phyloP scores from a whole-genome alignment of 1,140 invertebrate species.

The Muscidifurax raptorellus region DNA sequence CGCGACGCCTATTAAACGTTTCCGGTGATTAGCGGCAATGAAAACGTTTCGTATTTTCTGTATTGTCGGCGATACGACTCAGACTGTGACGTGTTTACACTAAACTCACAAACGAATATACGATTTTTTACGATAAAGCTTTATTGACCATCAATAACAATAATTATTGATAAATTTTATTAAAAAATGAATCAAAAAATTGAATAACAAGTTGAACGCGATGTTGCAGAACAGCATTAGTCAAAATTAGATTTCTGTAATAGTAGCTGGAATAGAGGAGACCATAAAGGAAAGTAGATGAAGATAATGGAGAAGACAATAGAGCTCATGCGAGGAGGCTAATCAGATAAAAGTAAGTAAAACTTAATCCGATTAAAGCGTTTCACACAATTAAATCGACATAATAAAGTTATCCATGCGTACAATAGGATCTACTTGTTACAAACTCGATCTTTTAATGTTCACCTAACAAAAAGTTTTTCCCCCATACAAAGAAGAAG shows the following conservation, averaged over 20 bases:
- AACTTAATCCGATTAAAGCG: slow-evolving; percentile 49
- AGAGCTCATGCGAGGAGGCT: slow-evolving; percentile 21
- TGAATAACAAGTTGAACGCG: neutral
- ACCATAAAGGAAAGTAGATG: slow-evolving; percentile 33
- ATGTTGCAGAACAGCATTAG: slow-evolving; percentile 15
- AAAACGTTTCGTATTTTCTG: neutral
- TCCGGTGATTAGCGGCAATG: slow-evolving; percentile 25
- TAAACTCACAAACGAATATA: neutral
- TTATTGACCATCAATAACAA: neutral
- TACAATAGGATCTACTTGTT: neutral
- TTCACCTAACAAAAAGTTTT: too few relatives aligned
- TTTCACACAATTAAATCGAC: slow-evolving; percentile 43
- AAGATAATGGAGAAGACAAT: slow-evolving; percentile 47
- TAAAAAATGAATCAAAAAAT: neutral
- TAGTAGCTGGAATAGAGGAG: slow-evolving; percentile 28
- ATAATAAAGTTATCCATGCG: slow-evolving; percentile 31
- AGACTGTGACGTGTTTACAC: neutral
- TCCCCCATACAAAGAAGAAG: too few relatives aligned
- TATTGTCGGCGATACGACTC: neutral
- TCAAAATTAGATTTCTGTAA: slow-evolving; percentile 33
- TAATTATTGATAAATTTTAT: neutral
- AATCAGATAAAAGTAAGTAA: slow-evolving; percentile 44
- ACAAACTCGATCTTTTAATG: too few relatives aligned
- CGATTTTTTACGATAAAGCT: neutral
- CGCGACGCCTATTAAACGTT: slow-evolving; percentile 27